Evolutionary conservation across 2,113 vertebrate genomes (phyloP), one percentile per base, ranked within the genome.

Genomic region (Pseudorhombus dupliciocellatus): DNA sequence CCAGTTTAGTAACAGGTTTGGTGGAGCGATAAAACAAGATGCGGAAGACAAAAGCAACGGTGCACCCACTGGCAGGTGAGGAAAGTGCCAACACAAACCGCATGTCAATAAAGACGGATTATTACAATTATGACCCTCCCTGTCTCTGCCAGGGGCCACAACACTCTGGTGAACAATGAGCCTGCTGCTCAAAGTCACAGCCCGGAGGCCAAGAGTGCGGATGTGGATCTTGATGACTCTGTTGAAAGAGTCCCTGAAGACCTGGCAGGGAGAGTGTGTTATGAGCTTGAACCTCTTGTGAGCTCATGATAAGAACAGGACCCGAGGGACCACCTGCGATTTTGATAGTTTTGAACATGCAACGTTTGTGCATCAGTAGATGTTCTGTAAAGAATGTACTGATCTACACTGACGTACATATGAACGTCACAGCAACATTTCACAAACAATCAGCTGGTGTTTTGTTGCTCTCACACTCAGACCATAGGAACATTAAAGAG

Each of bases 211-310:
- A 80, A 52, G 55, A 50, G 24, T 21, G 14, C 15, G 3, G 70
- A 82, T 0, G 69, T 1, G 10, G 85, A 85, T 9, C 20, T 34
- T 5, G 81, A 87, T 2, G 73, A 44, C 54, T 1, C 31, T 6
- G 79, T 42, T 0, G 87, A 89, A 55, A 60, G 2, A 6, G 62
- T 28, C 60, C 80, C 88, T 14, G 90, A 92, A 61, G 89, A 92
- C 56, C 66, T 92, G 67, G 81, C 81, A 22, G 90, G 90, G 10
- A 80, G 53, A 87, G 81, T 92, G 48, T 89, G 88, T 66, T 92
- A 92, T 3, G 90, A 92, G 71, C 70, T 85, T 0, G 91, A 92
- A 57, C 91, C 89, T 7, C 89, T 92, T 0, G 82, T 92, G 61
- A 22, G 79, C 9, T 55, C 79, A 0, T 88, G 65, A 86, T 63